Evolutionary conservation across 2,113 vertebrate species (phyloP), one percentile per base, ranked within the genome.

Genomic region (Myrmecophaga tridactyla): DNA sequence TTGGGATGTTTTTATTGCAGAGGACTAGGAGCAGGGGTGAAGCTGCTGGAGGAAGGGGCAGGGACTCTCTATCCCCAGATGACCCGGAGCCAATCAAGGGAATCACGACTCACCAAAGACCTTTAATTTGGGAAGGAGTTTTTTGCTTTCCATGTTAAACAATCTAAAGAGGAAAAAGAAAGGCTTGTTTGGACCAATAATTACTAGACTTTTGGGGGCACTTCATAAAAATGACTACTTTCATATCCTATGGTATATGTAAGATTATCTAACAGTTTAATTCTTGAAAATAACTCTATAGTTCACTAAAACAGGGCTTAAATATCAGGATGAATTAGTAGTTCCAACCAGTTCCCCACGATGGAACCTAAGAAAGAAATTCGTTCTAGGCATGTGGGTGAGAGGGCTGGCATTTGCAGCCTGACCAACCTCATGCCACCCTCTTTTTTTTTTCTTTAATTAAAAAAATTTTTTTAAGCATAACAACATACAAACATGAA

Each of bases 91-190:
- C 86, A 95, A 77, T 90, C 46, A 0, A 3, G 92, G 93, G 78
- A 89, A 65, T 85, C 78, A 80, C 77, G n/a, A 84, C 92, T 90
- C 94, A 90, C 94, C 81, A 89, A 96, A 96, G 95, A 92, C 58
- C 63, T 90, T 51, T 84, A 75, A 90, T 92, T 97, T 89, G 48
- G 93, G 95, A 96, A 96, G 58, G 20, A 89, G 83, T 65, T 80
- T 93, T 65, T 36, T n/a, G n/a, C 85, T 95, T 96, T 96, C 75
- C 67, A 63, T 43, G 85, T 92, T 96, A 98, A 97, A 97, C 86
- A 97, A 96, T 80, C 87, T 86, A 91, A 95, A 96, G 69, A 94
- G 63, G 92, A 97, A 96, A 97, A 96, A 96, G 92, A 92, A 46
- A 12, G 31, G 46, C 95, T 96, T 95, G 17, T 96, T 97, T 97